Evolutionary conservation across 2,888 invertebrate species (phyloP).

Genomic region (Spilarctia lutea): DNA sequence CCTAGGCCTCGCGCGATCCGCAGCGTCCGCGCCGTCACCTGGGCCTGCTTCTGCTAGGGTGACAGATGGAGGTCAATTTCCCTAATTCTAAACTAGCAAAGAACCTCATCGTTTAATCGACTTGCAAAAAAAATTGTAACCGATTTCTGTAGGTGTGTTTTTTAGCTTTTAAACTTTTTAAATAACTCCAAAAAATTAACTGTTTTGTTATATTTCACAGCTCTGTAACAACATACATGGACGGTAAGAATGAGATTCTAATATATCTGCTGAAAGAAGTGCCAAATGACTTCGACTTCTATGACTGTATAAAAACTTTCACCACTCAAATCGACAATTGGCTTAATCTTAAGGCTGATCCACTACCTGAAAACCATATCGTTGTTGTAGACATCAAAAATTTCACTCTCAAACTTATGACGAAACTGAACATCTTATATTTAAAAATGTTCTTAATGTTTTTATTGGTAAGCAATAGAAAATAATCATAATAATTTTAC

Average conservation of each 20-base stretch:
- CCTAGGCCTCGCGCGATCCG: no score
- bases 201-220: no score
- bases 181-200: no score
- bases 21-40: no score
- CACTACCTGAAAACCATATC: constrained; percentile 69
- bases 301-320: constrained; percentile 70
- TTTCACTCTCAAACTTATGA: constrained; percentile 64
- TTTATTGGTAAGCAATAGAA: constrained; percentile 68
- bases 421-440: constrained; percentile 72
- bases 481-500: no score
- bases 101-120: background rate
- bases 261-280: constrained; percentile 69
- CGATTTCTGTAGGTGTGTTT: no score
- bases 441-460: constrained; percentile 71
- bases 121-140: no score
- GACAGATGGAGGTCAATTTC: no score
- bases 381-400: constrained; percentile 71
- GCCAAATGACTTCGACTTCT: constrained; percentile 67
- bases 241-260: constrained; percentile 66
- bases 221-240: constrained; percentile 57
- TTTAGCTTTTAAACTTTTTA: no score
- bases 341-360: constrained; percentile 53
- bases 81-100: no score
- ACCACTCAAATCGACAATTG: constrained; percentile 69
- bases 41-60: no score